phyloP scores from a whole-genome alignment of 2,113 vertebrate species.

The Bufo gargarizans region DNA sequence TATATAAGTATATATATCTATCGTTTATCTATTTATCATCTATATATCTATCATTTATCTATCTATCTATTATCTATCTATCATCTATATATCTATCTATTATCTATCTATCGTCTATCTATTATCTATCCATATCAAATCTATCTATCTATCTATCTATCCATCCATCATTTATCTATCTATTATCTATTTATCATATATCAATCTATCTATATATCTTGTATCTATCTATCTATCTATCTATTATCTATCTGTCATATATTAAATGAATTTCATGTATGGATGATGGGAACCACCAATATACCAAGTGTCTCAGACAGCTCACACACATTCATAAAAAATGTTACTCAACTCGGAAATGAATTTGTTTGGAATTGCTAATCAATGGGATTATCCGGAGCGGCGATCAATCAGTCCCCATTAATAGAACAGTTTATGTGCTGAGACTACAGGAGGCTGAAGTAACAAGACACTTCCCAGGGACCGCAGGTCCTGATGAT shows the following conservation, averaged over 20 bases:
- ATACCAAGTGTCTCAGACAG: background rate
- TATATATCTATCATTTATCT: too few species aligned
- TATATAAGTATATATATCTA: too few species aligned
- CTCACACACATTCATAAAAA: slow-evolving; percentile 26
- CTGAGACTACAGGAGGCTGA: background rate
- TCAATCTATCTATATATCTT: too few species aligned
- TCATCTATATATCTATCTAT: too few species aligned
- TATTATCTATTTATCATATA: background rate
- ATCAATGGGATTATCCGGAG: slow-evolving; percentile 48
- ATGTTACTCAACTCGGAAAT: slow-evolving; percentile 34
- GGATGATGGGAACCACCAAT: background rate
- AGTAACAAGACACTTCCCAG: background rate
- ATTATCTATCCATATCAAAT: too few species aligned
- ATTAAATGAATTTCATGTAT: background rate
- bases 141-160: too few species aligned
- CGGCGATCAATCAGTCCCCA: slow-evolving; percentile 42
- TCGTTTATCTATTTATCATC: too few species aligned
- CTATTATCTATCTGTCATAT: background rate
- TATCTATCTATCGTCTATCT: too few species aligned
- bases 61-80: too few species aligned
- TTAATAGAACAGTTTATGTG: slow-evolving; percentile 51
- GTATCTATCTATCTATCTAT: too few species aligned
- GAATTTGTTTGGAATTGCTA: slow-evolving; percentile 36
- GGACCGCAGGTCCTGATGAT: background rate
- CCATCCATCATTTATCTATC: too few species aligned